A percentile compares a stretch with the other conserved stretches of the same genome.
Conservation (phyloP, 1,140 invertebrate genomes). For the Leptinotarsa texana region DNA sequence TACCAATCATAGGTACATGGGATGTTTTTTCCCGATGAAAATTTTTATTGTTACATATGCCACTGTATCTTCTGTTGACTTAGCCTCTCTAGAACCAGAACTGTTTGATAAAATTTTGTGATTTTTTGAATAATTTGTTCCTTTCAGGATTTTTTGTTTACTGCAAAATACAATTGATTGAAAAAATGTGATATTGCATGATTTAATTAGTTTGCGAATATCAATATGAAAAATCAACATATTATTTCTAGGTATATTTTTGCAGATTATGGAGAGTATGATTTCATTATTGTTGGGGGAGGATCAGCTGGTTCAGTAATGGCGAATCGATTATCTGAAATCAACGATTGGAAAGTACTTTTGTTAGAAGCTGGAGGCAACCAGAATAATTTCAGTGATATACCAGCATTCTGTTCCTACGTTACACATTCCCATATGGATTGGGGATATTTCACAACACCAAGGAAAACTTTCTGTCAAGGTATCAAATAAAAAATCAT, state of each 20-base stretch:
- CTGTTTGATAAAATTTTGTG: too few species aligned
- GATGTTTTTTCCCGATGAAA: too few species aligned
- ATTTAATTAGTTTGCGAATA: too few species aligned
- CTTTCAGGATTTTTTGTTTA: too few species aligned
- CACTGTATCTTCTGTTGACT: too few species aligned
- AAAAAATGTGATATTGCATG: too few species aligned
- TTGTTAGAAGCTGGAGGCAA: slow-evolving; percentile 48
- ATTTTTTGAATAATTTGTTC: too few species aligned
- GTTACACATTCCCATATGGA: slow-evolving; percentile 52
- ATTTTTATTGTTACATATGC: too few species aligned
- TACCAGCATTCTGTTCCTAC: slow-evolving; percentile 34
- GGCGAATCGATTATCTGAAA: slow-evolving; percentile 39
- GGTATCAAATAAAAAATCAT: slow-evolving; percentile 12
- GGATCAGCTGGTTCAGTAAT: slow-evolving; percentile 42
- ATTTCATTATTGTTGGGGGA: slow-evolving; percentile 46
- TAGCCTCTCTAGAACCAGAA: too few species aligned
- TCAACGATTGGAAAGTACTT: slow-evolving; percentile 35
- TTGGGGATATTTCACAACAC: slow-evolving; percentile 70
- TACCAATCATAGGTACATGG: too few species aligned
- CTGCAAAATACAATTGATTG: too few species aligned
- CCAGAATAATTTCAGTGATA: slow-evolving; percentile 40
- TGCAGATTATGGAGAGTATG: slow-evolving; percentile 40
- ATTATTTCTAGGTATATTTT: not conserved
- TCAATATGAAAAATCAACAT: too few species aligned
- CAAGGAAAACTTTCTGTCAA: slow-evolving; percentile 28